Percentiles rank a stretch among this genome's conserved stretches.
Conservation (phyloP, 2,113 vertebrate genomes). For the Shinisaurus crocodilurus region DNA sequence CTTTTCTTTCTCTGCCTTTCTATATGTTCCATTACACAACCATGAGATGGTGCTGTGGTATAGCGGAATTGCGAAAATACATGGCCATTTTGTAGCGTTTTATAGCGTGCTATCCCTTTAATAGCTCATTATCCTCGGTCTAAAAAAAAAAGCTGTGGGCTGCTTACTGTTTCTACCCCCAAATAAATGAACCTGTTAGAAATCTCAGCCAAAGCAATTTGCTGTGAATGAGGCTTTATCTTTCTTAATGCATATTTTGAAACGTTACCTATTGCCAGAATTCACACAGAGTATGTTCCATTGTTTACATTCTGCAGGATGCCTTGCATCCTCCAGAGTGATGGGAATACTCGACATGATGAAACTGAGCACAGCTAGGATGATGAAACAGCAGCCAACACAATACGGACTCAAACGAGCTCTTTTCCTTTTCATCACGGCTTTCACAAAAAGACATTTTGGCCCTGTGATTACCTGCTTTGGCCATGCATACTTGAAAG, state of each 20-base stretch:
- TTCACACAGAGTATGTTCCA: not conserved
- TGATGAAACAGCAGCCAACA: conserved; percentile 22
- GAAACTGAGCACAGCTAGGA: conserved; percentile 1
- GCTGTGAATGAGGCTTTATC: not conserved
- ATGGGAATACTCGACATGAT: not conserved
- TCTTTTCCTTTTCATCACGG: not conserved
- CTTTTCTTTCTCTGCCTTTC: too few relatives aligned
- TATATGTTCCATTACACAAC: too few relatives aligned
- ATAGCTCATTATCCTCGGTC: too few relatives aligned
- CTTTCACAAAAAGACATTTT: not conserved
- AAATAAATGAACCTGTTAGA: not conserved
- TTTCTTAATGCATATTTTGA: not conserved
- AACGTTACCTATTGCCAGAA: not conserved
- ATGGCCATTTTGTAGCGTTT: too few relatives aligned
- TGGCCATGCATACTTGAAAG: not conserved
- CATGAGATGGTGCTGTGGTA: too few relatives aligned
- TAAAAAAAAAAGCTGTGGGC: too few relatives aligned
- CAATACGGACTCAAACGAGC: not conserved
- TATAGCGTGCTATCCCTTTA: too few relatives aligned
- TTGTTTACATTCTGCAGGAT: not conserved
- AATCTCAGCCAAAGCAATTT: not conserved
- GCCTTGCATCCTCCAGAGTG: conserved; percentile 3
- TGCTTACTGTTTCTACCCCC: not conserved
- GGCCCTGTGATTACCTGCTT: not conserved
- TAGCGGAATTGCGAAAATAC: too few relatives aligned